Conservation (phyloP, 2,113 vertebrate genomes). For the Potamarius usumacintae region DNA sequence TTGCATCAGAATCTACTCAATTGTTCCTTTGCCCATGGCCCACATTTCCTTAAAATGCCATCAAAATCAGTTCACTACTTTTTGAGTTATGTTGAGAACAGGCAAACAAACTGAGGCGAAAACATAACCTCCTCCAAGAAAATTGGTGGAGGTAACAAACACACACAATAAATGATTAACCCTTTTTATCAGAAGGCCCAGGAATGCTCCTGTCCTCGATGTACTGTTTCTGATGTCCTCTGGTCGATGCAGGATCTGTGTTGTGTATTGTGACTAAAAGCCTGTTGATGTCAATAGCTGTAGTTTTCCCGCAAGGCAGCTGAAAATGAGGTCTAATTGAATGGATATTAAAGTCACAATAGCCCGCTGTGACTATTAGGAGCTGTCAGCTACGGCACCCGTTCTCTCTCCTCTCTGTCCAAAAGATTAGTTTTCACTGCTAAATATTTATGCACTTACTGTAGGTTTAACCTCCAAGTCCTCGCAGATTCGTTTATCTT, state of each 20-base stretch:
- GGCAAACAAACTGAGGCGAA: too few relatives aligned
- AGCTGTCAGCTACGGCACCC: conserved; percentile 68
- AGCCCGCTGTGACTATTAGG: conserved; percentile 72
- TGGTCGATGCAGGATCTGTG: conserved; percentile 32
- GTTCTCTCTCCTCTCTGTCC: conserved; percentile 57
- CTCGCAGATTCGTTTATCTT: conserved; percentile 25
- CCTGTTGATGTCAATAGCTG: conserved; percentile 66
- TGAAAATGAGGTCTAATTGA: conserved; percentile 72
- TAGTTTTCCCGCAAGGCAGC: conserved; percentile 66
- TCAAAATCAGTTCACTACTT: too few relatives aligned
- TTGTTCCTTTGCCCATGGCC: too few relatives aligned
- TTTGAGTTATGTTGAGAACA: too few relatives aligned
- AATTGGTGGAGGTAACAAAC: too few relatives aligned
- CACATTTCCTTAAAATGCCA: too few relatives aligned
- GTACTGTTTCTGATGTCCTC: conserved; percentile 18
- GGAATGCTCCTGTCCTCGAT: conserved; percentile 22
- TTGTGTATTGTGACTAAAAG: conserved; percentile 52
- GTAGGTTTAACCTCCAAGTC: conserved; percentile 50
- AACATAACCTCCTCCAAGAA: too few relatives aligned
- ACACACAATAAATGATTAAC: background rate
- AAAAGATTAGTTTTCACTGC: conserved; percentile 66
- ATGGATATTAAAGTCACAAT: conserved; percentile 76
- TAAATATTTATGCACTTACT: conserved; percentile 74
- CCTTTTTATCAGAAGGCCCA: conserved; percentile 21
- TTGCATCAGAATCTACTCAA: too few relatives aligned